These are phyloP conservation scores for Neuroscelio doddi DNA, from an alignment of 2,888 invertebrate species.

Conservation along the genomic window DNA sequence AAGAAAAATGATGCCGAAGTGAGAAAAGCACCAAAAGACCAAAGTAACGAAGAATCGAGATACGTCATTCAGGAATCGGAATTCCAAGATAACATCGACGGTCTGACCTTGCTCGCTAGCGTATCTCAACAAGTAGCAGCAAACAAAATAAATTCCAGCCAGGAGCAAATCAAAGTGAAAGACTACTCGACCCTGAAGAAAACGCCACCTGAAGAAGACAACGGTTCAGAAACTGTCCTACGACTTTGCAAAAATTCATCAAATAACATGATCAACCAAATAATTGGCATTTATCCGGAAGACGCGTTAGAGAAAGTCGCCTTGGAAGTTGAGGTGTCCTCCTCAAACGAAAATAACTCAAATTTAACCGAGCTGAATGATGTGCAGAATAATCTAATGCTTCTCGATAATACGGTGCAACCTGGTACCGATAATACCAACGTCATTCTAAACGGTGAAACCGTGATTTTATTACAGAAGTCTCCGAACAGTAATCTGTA, in stretches of 20 bases:
- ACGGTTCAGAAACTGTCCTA: constrained; percentile 38
- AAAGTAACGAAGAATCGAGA: background rate
- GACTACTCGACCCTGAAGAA: constrained; percentile 56
- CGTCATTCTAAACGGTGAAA: constrained; percentile 68
- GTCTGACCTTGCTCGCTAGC: constrained; percentile 64
- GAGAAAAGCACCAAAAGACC: background rate
- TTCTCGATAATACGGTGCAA: constrained; percentile 19
- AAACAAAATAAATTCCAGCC: constrained; percentile 44
- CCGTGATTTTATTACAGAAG: constrained; percentile 64
- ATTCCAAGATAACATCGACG: constrained; percentile 63
- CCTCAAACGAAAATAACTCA: constrained; percentile 49
- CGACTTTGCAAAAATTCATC: constrained; percentile 44
- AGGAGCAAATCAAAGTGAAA: constrained; percentile 59
- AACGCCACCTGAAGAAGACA: constrained; percentile 27
- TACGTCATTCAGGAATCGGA: constrained; percentile 15
- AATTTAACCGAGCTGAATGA: constrained; percentile 37
- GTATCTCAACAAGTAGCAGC: constrained; percentile 62
- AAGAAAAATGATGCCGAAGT: background rate
- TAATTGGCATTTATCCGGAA: constrained; percentile 60
- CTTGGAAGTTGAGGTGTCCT: constrained; percentile 59
- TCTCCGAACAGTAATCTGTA: constrained; percentile 69
- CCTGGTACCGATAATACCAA: constrained; percentile 53
- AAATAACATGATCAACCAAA: constrained; percentile 48
- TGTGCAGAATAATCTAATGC: constrained; percentile 24
- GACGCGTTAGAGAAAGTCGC: constrained; percentile 60